Evolutionary conservation across 2,113 vertebrate genomes (phyloP), one percentile per base, ranked within the genome.

Genomic region (Channa argus): DNA sequence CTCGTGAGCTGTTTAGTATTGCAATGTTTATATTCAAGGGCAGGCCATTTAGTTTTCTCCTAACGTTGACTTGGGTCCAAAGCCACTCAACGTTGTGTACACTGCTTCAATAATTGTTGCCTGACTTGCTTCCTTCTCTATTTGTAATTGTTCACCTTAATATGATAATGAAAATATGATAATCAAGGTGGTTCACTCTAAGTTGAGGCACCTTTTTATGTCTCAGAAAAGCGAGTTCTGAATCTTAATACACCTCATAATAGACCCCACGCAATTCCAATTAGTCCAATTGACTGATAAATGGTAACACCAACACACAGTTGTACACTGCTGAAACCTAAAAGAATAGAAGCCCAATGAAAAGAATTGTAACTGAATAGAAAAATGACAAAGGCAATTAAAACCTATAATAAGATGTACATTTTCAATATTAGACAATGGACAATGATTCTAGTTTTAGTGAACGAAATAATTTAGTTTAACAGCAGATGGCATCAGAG

Each of bases 401-500:
- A 24, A 24, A 24, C 24, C 24, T 24, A 24, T 24, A 24, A 24
- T 24, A 24, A 24, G 24, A 24, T 24, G 1, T 24, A 24, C 24
- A 24, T 24, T 24, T 24, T 24, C 24, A 24, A 24, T 1, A 24
- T 24, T 24, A 24, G 24, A 24, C 24, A 24, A 24, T 24, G 24
- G 24, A 33, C 8, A n/a, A 13, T 10, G 7, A 47, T 0, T 9
- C 2, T 4, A 6, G 14, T 69, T 36, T 47, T 8, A 43, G 0
- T 66, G 10, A 5, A 7, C 73, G 81, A 56, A 72, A 34, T 14
- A 0, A 24, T 0, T 24, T 39, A 24, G 65, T 41, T 54, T 3
- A 55, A 59, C 90, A 83, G 14, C 61, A 89, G 90, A 58, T 80
- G 90, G 85, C 71, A 24, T 33, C 73, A 86, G 43, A 74, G 45